phyloP scores from a whole-genome alignment of 2,888 invertebrate genomes.

The Holacanthella duospinosa region DNA sequence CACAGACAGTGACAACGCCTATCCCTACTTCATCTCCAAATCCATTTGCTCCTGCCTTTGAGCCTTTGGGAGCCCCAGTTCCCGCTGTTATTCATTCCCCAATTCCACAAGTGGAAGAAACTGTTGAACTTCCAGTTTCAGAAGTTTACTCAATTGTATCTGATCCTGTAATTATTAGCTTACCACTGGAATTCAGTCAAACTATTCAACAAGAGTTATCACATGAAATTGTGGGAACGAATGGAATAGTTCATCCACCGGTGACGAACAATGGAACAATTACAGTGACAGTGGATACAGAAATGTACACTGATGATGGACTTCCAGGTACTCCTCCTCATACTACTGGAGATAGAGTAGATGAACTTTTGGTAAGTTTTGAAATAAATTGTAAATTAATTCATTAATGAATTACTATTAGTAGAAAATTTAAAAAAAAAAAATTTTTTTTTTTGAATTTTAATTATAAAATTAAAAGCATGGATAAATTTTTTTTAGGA shows the following conservation, averaged over 20 bases:
- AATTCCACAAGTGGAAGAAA: background rate
- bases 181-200: background rate
- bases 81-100: background rate
- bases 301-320: background rate
- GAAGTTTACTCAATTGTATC: background rate
- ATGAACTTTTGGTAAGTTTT: background rate
- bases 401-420: no score
- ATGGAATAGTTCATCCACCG: background rate
- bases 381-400: background rate
- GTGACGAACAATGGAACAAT: background rate
- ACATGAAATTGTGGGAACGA: background rate
- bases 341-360: background rate
- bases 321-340: background rate
- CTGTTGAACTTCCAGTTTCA: background rate
- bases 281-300: background rate
- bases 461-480: no score
- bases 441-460: no score
- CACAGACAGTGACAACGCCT: background rate
- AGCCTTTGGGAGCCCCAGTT: background rate
- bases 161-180: slow-evolving; percentile 5
- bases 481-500: slow-evolving; percentile 25
- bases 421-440: no score
- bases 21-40: background rate
- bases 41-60: background rate
- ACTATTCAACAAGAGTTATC: background rate